These are phyloP conservation scores for Eremobia ochroleuca DNA, from an alignment of 2,888 invertebrate species.

Conservation along the genomic window DNA sequence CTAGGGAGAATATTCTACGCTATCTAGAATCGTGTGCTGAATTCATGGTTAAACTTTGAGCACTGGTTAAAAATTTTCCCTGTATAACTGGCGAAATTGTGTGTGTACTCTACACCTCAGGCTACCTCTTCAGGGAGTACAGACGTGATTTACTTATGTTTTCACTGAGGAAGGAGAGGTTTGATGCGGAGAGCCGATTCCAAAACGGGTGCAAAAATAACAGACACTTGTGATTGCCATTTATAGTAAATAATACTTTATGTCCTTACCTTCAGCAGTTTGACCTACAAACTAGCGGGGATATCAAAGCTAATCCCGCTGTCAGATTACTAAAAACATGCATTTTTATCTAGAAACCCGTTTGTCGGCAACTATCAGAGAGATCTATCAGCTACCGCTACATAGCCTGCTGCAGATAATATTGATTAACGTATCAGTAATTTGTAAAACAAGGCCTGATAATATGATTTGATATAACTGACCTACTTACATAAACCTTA, in stretches of 20 bases:
- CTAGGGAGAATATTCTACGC: too few relatives aligned
- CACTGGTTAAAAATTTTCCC: too few relatives aligned
- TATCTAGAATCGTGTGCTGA: too few relatives aligned
- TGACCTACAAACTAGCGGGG: background rate
- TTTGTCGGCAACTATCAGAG: constrained; percentile 25
- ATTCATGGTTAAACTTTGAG: too few relatives aligned
- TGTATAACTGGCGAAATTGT: too few relatives aligned
- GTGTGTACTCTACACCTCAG: too few relatives aligned
- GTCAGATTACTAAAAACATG: constrained; percentile 22
- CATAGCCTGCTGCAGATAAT: constrained; percentile 14
- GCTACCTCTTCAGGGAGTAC: background rate
- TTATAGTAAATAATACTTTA: background rate
- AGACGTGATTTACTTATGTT: background rate
- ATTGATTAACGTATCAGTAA: constrained; percentile 32
- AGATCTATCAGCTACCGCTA: constrained; percentile 8
- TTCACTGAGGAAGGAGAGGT: background rate
- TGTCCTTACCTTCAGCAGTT: background rate
- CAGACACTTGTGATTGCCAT: background rate
- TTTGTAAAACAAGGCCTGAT: constrained; percentile 28
- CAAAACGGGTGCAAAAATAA: background rate
- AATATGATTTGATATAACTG: constrained; percentile 13
- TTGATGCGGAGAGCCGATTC: background rate
- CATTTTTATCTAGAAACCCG: constrained; percentile 21
- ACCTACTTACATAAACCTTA: constrained; percentile 35
- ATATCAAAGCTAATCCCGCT: constrained; percentile 17